These are phyloP conservation scores for Desoria tigrina DNA, from an alignment of 2,888 invertebrate genomes.

Conservation along the genomic window DNA sequence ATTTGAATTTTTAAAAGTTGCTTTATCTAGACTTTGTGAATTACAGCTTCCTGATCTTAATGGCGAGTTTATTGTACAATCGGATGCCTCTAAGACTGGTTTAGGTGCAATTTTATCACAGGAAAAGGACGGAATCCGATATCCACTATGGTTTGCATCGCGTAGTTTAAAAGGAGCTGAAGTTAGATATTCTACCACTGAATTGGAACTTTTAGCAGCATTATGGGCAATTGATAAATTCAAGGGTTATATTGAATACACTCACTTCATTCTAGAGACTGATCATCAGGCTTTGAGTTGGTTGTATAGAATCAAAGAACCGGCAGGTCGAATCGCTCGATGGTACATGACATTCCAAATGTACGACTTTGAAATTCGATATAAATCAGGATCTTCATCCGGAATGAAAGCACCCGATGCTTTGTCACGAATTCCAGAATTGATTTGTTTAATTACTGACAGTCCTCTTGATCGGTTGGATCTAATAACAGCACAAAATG, in stretches of 20 bases:
- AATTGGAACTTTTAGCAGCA: constrained; percentile 20
- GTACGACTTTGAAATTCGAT: constrained; percentile 56
- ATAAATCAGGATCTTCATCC: constrained; percentile 55
- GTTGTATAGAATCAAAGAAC: constrained; percentile 57
- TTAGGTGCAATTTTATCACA: constrained; percentile 11
- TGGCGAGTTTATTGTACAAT: not conserved
- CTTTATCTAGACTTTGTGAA: constrained; percentile 36
- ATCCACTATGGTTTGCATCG: constrained; percentile 17
- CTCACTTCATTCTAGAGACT: constrained; percentile 55
- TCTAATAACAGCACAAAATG: constrained; percentile 21
- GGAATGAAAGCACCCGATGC: constrained; percentile 57
- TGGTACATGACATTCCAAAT: constrained; percentile 58
- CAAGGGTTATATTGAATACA: constrained; percentile 57
- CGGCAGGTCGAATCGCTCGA: constrained; percentile 57
- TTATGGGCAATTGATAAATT: constrained; percentile 48
- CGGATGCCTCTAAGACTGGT: not conserved
- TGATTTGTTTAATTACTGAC: not conserved
- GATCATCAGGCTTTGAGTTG: constrained; percentile 60
- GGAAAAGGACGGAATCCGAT: constrained; percentile 8
- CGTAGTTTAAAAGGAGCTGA: constrained; percentile 10
- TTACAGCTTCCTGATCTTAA: constrained; percentile 37
- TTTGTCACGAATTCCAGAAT: not conserved
- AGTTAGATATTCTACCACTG: constrained; percentile 12
- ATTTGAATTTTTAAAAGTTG: constrained; percentile 20
- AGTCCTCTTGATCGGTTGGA: not conserved